These are phyloP conservation scores for Scolopax mira DNA, from an alignment of 2,113 vertebrate genomes.

Conservation along the genomic window DNA sequence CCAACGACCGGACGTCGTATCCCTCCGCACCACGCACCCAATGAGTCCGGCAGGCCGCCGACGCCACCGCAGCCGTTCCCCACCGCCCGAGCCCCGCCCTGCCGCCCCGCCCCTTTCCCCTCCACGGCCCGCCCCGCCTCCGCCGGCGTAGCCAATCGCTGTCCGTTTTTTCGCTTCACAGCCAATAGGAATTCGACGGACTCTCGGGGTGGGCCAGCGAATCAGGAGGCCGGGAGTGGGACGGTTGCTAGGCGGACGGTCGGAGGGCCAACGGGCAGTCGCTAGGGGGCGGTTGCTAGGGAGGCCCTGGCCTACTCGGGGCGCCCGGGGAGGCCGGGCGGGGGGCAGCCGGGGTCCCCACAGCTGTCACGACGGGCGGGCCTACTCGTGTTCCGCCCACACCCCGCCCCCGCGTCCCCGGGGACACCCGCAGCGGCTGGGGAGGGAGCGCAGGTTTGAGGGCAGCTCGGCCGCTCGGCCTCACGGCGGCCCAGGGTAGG, in stretches of 20 bases:
- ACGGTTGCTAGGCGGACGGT: conserved; percentile 27
- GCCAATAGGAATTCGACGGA: conserved; percentile 15
- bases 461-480: fast-evolving
- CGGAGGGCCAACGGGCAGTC: not conserved
- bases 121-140: not conserved
- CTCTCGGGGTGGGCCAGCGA: not conserved
- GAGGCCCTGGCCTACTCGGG: not conserved
- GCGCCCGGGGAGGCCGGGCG: too few species aligned
- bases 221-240: conserved; percentile 3
- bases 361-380: fast-evolving
- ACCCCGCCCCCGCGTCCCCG: not conserved
- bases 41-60: not conserved
- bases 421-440: too few species aligned
- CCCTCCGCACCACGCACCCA: not conserved
- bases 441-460: not conserved
- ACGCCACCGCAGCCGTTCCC: not conserved
- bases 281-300: conserved; percentile 8
- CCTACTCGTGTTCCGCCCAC: not conserved
- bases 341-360: not conserved
- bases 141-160: not conserved
- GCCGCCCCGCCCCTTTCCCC: too few species aligned
- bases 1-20: not conserved
- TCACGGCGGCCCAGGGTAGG: not conserved
- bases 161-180: not conserved
- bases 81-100: not conserved